phyloP scores from a whole-genome alignment of 1,140 invertebrate genomes.

The Rhopalosiphum maidis region DNA sequence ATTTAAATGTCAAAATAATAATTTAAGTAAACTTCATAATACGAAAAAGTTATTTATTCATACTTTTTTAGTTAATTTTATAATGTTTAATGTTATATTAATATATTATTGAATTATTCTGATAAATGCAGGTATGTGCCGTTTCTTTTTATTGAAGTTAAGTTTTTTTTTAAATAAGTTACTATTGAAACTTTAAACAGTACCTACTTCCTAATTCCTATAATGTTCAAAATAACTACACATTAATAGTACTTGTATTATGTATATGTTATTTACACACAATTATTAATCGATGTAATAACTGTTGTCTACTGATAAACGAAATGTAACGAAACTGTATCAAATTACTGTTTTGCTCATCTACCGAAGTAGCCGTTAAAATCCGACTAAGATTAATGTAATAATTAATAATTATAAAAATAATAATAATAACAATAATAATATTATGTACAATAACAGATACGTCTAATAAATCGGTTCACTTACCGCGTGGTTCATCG shows the following conservation, averaged over 20 bases:
- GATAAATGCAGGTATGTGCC: too few relatives aligned
- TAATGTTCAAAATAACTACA: background rate
- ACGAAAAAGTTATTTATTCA: too few relatives aligned
- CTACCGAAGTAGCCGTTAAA: background rate
- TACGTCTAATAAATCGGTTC: background rate
- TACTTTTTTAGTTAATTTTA: too few relatives aligned
- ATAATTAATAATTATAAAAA: background rate
- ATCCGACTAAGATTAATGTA: background rate
- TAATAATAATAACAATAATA: too few relatives aligned
- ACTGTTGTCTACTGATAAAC: background rate
- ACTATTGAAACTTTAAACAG: background rate
- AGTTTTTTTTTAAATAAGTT: background rate
- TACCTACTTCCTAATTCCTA: background rate
- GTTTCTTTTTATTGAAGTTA: background rate
- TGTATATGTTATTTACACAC: too few relatives aligned
- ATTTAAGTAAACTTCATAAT: background rate
- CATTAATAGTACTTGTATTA: too few relatives aligned
- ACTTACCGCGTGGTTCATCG: slow-evolving; percentile 45
- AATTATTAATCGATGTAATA: background rate
- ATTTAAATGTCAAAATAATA: background rate
- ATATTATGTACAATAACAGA: background rate
- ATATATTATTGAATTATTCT: too few relatives aligned
- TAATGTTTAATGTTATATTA: too few relatives aligned
- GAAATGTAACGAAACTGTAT: background rate
- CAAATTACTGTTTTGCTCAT: background rate